These are phyloP conservation scores for Yoshiicerus persimilis DNA, from an alignment of 1,140 invertebrate species.

Conservation along the genomic window DNA sequence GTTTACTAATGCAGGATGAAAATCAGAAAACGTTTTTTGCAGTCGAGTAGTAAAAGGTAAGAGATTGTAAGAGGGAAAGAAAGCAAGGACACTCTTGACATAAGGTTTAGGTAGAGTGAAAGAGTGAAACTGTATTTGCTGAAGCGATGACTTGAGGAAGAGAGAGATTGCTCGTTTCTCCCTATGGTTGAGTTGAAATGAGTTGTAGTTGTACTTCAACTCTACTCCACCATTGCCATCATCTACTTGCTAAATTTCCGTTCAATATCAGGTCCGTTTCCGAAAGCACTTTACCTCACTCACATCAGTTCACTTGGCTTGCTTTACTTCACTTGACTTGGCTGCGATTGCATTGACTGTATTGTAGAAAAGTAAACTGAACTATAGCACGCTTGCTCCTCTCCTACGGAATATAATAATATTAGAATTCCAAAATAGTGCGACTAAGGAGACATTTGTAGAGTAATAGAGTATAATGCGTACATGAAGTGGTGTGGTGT, in stretches of 20 bases:
- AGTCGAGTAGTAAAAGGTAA: no score
- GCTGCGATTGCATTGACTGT: neutral
- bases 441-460: no score
- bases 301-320: slow-evolving; percentile 11
- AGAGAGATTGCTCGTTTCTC: neutral
- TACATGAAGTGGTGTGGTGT: no score
- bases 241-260: slow-evolving; percentile 30
- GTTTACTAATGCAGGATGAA: no score
- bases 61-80: no score
- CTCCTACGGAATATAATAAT: no score
- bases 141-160: neutral
- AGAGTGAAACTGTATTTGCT: neutral
- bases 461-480: no score
- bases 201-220: neutral
- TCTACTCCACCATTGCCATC: neutral
- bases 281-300: slow-evolving; percentile 25
- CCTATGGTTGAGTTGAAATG: neutral
- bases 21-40: no score
- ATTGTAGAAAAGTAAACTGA: neutral
- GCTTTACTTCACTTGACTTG: neutral
- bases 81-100: no score
- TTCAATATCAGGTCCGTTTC: slow-evolving; percentile 32
- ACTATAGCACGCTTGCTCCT: neutral
- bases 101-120: neutral
- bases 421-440: no score